Percentiles rank a stretch among this genome's conserved stretches.
Evolutionary conservation across 2,113 vertebrate genomes (phyloP).

Genomic region (Leptobrachium ailaonicum): DNA sequence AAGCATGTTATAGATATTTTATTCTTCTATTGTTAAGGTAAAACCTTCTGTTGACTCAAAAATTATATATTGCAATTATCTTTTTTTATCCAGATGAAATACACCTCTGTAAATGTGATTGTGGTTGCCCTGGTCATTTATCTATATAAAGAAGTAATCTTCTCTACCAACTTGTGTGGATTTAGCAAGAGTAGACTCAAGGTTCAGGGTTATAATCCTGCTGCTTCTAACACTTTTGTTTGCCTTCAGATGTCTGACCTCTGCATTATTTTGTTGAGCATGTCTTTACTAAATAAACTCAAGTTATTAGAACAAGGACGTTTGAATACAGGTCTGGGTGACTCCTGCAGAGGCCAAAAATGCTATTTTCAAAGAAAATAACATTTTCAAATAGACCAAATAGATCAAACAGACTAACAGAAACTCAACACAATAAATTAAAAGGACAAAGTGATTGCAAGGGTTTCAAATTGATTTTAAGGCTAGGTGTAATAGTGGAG

Average conservation of each 20-base stretch:
- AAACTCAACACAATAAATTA: not conserved
- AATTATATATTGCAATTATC: not conserved
- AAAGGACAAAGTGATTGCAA: too few species aligned
- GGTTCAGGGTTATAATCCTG: not conserved
- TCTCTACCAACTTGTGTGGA: not conserved
- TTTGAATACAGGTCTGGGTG: not conserved
- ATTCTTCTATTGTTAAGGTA: too few species aligned
- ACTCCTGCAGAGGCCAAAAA: not conserved
- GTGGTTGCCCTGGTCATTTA: not conserved
- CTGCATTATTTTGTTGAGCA: constrained; percentile 1
- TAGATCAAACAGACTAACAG: not conserved
- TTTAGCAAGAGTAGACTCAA: not conserved
- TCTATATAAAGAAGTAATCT: not conserved
- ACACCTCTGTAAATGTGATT: not conserved
- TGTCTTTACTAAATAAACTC: constrained; percentile 18
- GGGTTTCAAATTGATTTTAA: too few species aligned
- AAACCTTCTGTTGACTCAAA: too few species aligned
- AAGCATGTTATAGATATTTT: too few species aligned
- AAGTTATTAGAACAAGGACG: constrained; percentile 2
- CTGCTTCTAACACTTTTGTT: not conserved
- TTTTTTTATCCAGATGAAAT: not conserved
- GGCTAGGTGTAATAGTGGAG: too few species aligned
- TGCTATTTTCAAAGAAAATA: constrained; percentile 9
- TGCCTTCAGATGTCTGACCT: constrained; percentile 17
- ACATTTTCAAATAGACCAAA: not conserved